Evolutionary conservation across 2,797 vertebrate genomes (phyloP).

Genomic region (Neosilurus mollespiculum): DNA sequence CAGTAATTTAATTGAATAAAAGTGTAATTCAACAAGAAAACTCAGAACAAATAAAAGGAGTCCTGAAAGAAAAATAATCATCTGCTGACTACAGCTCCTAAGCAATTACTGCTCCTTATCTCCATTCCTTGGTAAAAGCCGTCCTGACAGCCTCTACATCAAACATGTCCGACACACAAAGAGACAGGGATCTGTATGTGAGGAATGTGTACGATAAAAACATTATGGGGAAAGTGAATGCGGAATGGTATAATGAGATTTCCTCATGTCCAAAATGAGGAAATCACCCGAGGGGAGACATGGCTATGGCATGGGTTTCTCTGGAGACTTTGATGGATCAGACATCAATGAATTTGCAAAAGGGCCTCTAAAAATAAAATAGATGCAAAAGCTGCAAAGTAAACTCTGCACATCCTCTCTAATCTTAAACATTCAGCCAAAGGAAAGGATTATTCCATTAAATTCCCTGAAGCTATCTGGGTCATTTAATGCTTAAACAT

Average conservation of each 20-base stretch:
- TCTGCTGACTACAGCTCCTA: slow-evolving; percentile 24
- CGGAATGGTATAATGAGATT: slow-evolving; percentile 50
- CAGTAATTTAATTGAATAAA: slow-evolving; percentile 27
- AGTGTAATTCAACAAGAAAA: slow-evolving; percentile 22
- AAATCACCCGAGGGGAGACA: slow-evolving; percentile 38
- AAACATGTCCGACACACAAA: slow-evolving; percentile 25
- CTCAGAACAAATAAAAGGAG: slow-evolving; percentile 31
- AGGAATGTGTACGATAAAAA: slow-evolving; percentile 53
- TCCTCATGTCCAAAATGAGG: slow-evolving; percentile 43
- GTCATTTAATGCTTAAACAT: slow-evolving; percentile 23
- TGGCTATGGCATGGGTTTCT: slow-evolving; percentile 23
- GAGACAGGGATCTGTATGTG: slow-evolving; percentile 25
- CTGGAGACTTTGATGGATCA: slow-evolving; percentile 41
- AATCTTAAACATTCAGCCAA: slow-evolving; percentile 41
- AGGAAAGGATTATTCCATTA: slow-evolving; percentile 30
- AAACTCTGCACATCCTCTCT: slow-evolving; percentile 25
- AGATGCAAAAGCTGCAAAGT: slow-evolving; percentile 36
- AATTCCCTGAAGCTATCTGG: slow-evolving; percentile 32
- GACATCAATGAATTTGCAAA: slow-evolving; percentile 42
- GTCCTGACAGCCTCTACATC: slow-evolving; percentile 30
- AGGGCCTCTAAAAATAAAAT: slow-evolving; percentile 38
- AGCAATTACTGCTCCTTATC: slow-evolving; percentile 37
- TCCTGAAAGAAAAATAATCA: slow-evolving; percentile 21
- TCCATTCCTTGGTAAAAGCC: slow-evolving; percentile 32
- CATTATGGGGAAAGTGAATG: slow-evolving; percentile 43